Conservation (phyloP, 2,113 vertebrate species). For the Sigmodon hispidus region DNA sequence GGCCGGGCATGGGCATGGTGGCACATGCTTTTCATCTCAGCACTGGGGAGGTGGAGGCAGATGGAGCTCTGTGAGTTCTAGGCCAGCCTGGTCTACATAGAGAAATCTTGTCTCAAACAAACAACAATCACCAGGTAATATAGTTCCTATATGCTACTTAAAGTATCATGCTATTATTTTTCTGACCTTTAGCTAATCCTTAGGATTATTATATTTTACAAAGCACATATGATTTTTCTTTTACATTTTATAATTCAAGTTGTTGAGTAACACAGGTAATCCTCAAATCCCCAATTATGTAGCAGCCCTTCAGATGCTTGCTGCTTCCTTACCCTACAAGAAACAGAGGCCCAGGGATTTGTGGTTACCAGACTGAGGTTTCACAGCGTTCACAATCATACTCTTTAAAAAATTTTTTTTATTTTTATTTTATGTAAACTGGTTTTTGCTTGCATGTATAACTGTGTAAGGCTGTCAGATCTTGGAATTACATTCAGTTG, state of each 20-base stretch:
- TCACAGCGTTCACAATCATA: not conserved
- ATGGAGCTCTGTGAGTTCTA: not conserved
- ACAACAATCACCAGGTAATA: not conserved
- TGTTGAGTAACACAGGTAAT: not conserved
- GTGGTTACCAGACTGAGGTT: not conserved
- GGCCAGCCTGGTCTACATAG: not conserved
- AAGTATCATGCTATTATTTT: accelerated
- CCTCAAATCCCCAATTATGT: too few relatives aligned
- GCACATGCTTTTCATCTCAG: not conserved
- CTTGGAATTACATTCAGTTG: too few relatives aligned
- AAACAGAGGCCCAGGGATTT: not conserved
- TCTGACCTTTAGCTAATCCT: not conserved
- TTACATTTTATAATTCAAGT: not conserved
- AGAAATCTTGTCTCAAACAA: not conserved
- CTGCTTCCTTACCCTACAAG: not conserved
- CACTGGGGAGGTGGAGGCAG: not conserved
- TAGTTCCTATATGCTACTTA: accelerated
- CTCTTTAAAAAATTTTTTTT: not conserved
- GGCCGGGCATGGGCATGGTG: not conserved
- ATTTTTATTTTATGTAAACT: too few relatives aligned
- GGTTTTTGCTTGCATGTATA: too few relatives aligned
- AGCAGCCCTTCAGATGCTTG: not conserved
- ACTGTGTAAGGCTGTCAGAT: too few relatives aligned
- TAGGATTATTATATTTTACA: not conserved
- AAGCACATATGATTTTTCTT: not conserved